A percentile compares a stretch with the other conserved stretches of the same genome.
These are phyloP conservation scores for Ptilodon capucinus DNA, from an alignment of 2,888 invertebrate genomes.

Conservation along the genomic window DNA sequence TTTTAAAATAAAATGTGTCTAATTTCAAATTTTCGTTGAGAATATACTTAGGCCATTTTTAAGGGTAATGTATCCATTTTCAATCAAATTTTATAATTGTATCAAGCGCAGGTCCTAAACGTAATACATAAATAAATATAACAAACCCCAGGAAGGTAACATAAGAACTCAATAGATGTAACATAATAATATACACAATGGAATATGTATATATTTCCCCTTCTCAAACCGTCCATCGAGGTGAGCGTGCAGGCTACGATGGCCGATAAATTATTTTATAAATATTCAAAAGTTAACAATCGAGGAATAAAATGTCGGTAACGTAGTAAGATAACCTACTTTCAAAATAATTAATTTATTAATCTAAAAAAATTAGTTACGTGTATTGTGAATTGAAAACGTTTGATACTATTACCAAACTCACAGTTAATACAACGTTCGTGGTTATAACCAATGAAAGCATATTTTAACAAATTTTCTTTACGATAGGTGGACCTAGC, in stretches of 20 bases:
- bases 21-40: too few relatives aligned
- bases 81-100: too few relatives aligned
- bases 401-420: too few relatives aligned
- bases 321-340: neutral
- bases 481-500: too few relatives aligned
- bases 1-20: too few relatives aligned
- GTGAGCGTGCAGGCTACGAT: neutral
- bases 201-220: neutral
- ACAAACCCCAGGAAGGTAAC: neutral
- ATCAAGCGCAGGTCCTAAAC: neutral
- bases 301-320: neutral
- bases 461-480: too few relatives aligned
- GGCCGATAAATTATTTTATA: neutral
- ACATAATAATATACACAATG: neutral
- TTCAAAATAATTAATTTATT: neutral
- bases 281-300: neutral
- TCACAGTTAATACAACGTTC: too few relatives aligned
- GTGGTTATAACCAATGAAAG: too few relatives aligned
- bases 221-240: neutral
- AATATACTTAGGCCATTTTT: too few relatives aligned
- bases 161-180: neutral
- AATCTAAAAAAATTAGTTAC: neutral
- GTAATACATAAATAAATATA: neutral
- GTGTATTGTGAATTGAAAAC: too few relatives aligned
- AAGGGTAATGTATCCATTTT: too few relatives aligned